Base-by-base conservation (phyloP, 2,113 vertebrate species). In the Tupaia tana region DNA sequence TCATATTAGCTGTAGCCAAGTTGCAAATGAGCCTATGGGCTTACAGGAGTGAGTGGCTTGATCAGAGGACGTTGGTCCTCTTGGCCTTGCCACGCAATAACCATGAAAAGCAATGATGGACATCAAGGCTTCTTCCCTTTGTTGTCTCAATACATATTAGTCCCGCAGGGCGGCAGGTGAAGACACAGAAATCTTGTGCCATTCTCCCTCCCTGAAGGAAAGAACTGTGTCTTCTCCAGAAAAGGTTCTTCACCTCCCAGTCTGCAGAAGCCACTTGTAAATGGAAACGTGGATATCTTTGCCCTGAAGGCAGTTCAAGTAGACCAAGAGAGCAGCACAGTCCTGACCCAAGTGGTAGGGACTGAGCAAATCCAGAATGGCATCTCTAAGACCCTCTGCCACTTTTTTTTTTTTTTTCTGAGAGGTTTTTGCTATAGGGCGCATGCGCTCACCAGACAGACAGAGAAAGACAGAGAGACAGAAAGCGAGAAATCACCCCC, bases 31-130 rank as follows among this genome's bases (percentile, higher is more conserved):
- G 31, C 71, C 58, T 9, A 7, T 0, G 14, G 10, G 71, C 24
- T 27, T 16, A 12, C 20, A 90, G 64, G 29, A 74, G 56, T 3
- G 58, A 20, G 27, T 20, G 19, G 66, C 29, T 58, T 75, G 19
- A 73, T 24, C 12, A 64, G 15, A 67, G 3, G 64, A 61, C 43
- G 24, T 19, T 54, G 70, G 20, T 22, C 71, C 61, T 9, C 74
- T 31, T 7, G 12, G 27, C 31, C 58, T 24, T 11, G 64, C 13
- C 58, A 16, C 61, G 22, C 2, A 6, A 0, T 24, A 52, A 29
- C 25, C 3, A 0, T 4, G 25, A 27, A 9, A 34, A 2, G 6
- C 9, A 2, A 27, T 2, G 0, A 12, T 7, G 43, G 43, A 27
- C 58, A 0, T 0, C 18, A 1, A 13, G 6, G 12, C 56, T 66